phyloP scores from a whole-genome alignment of 1,140 invertebrate species.

The Whitmania pigra region DNA sequence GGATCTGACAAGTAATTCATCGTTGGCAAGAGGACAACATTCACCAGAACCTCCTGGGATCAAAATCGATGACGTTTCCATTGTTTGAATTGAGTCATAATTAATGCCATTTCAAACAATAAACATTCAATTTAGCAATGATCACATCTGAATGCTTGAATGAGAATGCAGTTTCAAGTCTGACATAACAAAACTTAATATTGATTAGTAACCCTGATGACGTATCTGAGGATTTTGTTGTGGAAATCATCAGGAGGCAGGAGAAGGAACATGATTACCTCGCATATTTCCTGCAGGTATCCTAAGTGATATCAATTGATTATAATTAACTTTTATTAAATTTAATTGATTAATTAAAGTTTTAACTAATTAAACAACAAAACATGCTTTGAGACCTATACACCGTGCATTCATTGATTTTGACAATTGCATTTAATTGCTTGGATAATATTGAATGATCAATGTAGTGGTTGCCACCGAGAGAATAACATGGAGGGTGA shows the following conservation, averaged over 20 bases:
- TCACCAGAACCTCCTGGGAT: slow-evolving; percentile 65
- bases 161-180: too few species aligned
- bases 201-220: slow-evolving; percentile 42
- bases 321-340: slow-evolving; percentile 19
- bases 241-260: slow-evolving; percentile 72
- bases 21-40: slow-evolving; percentile 63
- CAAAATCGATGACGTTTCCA: neutral
- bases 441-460: too few species aligned
- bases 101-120: slow-evolving; percentile 15
- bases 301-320: slow-evolving; percentile 47
- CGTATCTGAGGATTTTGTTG: slow-evolving; percentile 61
- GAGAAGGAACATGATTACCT: slow-evolving; percentile 69
- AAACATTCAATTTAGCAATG: too few species aligned
- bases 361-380: too few species aligned
- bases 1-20: slow-evolving; percentile 74
- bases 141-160: too few species aligned
- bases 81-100: neutral
- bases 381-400: too few species aligned
- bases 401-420: too few species aligned
- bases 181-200: too few species aligned
- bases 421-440: too few species aligned
- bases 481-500: too few species aligned
- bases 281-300: slow-evolving; percentile 67
- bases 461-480: too few species aligned
- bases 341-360: too few species aligned